Conservation (phyloP, 1,140 invertebrate genomes). For the Drosophila pectinifera region DNA sequence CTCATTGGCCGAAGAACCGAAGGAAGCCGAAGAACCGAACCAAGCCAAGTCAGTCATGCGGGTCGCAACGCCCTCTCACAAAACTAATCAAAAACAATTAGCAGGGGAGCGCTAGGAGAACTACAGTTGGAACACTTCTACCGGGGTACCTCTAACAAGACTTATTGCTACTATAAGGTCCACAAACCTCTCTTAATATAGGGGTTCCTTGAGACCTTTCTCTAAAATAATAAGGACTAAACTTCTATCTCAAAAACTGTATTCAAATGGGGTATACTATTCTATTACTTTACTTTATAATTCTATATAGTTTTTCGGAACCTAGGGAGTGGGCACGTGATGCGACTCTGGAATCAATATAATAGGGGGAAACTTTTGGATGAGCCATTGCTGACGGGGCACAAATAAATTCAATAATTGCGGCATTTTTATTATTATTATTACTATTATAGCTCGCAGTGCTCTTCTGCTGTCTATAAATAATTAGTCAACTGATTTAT, state of each 20-base stretch:
- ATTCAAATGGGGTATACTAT: no score
- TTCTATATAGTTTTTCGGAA: no score
- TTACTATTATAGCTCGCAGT: slow-evolving; percentile 16
- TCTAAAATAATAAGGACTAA: neutral
- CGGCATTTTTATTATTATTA: slow-evolving; percentile 52
- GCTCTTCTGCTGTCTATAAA: slow-evolving; percentile 9
- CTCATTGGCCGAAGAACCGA: slow-evolving; percentile 32
- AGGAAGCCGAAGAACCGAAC: slow-evolving; percentile 13
- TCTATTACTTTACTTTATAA: no score
- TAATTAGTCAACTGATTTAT: slow-evolving; percentile 30
- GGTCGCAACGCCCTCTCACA: slow-evolving; percentile 62
- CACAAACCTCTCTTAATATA: neutral
- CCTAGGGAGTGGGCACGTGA: slow-evolving; percentile 52
- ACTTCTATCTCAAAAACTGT: neutral
- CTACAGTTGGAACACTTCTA: slow-evolving; percentile 13
- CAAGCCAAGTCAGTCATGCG: slow-evolving; percentile 51
- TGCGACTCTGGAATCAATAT: slow-evolving; percentile 33
- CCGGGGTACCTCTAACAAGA: neutral
- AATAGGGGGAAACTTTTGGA: slow-evolving; percentile 14
- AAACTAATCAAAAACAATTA: slow-evolving; percentile 78
- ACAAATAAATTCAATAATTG: slow-evolving; percentile 42
- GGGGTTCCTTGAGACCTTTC: neutral
- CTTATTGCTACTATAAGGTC: neutral
- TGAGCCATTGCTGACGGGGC: neutral
- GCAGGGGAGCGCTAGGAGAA: slow-evolving; percentile 57